Base-by-base conservation (phyloP, 2,797 vertebrate species). In the Mustela erminea region DNA sequence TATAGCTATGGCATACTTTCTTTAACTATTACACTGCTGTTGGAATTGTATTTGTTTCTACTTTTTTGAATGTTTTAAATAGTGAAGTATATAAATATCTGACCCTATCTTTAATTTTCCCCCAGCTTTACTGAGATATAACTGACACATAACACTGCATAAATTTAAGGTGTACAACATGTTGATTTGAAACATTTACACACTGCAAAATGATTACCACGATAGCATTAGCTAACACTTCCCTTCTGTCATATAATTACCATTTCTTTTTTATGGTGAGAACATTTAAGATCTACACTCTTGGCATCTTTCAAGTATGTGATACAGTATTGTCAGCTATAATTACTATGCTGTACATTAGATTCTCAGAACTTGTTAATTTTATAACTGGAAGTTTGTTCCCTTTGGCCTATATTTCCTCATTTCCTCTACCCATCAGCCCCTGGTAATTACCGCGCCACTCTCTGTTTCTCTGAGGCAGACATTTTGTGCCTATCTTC, bases 1-100 rank as follows among this genome's bases (percentile, higher is more conserved):
- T 54, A 66, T 49, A 88, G 29, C 10, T 58, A 13, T 52, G 90
- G 38, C 43, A 82, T 15, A 77, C 29, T 52, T 78, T 74, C 25
- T 90, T 90, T 54, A 43, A 52, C n/a, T 84, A 41, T 41, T 81
- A 20, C 70, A 81, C 11, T 82, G 32, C 54, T 83, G 27, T 58
- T 78, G 14, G 43, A 95, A 72, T 60, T 83, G 84, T 38, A 56
- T 18, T 91, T 94, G 35, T 46, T 85, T 68, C 17, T n/a, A 38
- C 52, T 96, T 90, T 90, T 85, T 77, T 17, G 21, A 94, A 6
- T 32, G 87, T 78, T 90, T 94, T 52, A 62, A 77, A 68, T 87
- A 94, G 87, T 52, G 23, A 84, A 84, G 38, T 77, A 7, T 17
- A 43, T 23, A 77, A 62, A 70, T 1, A 7, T 83, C 58, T 82